phyloP scores from a whole-genome alignment of 2,113 vertebrate species.

The Beaufortia kweichowensis region DNA sequence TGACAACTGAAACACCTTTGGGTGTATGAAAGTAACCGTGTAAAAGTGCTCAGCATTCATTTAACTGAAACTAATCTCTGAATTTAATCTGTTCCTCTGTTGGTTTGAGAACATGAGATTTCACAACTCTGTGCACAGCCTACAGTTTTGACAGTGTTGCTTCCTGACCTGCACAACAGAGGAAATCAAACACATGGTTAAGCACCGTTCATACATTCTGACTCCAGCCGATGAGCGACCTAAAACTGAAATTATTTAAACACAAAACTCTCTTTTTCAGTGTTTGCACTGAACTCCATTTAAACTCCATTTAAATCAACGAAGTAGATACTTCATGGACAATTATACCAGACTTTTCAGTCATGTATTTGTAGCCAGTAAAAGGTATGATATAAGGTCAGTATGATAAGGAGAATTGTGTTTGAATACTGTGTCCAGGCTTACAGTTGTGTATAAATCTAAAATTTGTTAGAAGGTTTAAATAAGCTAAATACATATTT shows the following conservation, averaged over 20 bases:
- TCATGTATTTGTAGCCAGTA: too few relatives aligned
- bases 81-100: background rate
- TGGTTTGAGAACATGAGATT: background rate
- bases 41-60: background rate
- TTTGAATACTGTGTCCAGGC: too few relatives aligned
- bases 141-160: constrained; percentile 18
- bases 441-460: too few relatives aligned
- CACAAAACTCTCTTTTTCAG: background rate
- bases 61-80: background rate
- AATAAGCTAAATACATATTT: too few relatives aligned
- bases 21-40: background rate
- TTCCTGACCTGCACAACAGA: constrained; percentile 49
- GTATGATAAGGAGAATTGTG: too few relatives aligned
- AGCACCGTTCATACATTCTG: constrained; percentile 26
- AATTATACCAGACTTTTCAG: too few relatives aligned
- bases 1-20: background rate
- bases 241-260: constrained; percentile 21
- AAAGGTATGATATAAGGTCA: too few relatives aligned
- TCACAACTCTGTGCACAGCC: background rate
- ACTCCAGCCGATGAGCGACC: constrained; percentile 41
- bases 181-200: constrained; percentile 48
- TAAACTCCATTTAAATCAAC: background rate
- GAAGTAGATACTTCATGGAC: background rate
- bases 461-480: too few relatives aligned
- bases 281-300: background rate